Evolutionary conservation across 1,140 invertebrate species (phyloP).

Genomic region (Helicoverpa armigera): DNA sequence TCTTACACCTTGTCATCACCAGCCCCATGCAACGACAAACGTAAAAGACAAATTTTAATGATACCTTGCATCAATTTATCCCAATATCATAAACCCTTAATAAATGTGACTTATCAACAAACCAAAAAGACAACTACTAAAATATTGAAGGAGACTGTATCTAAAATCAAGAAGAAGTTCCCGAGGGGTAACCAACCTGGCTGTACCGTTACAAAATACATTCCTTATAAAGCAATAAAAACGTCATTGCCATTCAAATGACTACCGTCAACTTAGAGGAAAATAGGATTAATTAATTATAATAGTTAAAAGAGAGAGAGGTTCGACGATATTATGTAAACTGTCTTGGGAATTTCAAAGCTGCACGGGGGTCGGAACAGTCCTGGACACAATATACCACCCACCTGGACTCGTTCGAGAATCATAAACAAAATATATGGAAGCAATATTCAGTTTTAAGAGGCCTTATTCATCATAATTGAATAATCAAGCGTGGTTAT

Average conservation of each 20-base stretch:
- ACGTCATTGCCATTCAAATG: conserved; percentile 60
- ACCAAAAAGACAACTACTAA: neutral
- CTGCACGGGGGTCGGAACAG: conserved; percentile 49
- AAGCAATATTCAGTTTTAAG: conserved; percentile 35
- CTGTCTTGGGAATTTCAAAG: conserved; percentile 56
- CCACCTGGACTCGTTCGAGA: conserved; percentile 52
- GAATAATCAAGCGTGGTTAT: neutral
- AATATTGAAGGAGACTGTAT: neutral
- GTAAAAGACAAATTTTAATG: too few species aligned
- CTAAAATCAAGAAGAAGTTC: conserved; percentile 1
- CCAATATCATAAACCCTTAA: neutral
- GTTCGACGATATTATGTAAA: conserved; percentile 71
- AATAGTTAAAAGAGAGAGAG: conserved; percentile 69
- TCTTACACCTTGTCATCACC: too few species aligned
- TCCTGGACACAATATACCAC: conserved; percentile 54
- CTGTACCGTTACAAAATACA: conserved; percentile 34
- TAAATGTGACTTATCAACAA: neutral
- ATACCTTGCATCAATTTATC: too few species aligned
- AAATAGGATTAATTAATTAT: conserved; percentile 72
- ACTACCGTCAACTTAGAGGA: conserved; percentile 64
- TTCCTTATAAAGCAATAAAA: conserved; percentile 49
- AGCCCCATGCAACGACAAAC: too few species aligned
- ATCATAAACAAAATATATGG: conserved; percentile 39
- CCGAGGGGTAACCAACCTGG: conserved; percentile 7
- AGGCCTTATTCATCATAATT: conserved; percentile 34